Evolutionary conservation across 2,888 invertebrate genomes (phyloP), one percentile per base, ranked within the genome.

Genomic region (Noctua fimbriata): DNA sequence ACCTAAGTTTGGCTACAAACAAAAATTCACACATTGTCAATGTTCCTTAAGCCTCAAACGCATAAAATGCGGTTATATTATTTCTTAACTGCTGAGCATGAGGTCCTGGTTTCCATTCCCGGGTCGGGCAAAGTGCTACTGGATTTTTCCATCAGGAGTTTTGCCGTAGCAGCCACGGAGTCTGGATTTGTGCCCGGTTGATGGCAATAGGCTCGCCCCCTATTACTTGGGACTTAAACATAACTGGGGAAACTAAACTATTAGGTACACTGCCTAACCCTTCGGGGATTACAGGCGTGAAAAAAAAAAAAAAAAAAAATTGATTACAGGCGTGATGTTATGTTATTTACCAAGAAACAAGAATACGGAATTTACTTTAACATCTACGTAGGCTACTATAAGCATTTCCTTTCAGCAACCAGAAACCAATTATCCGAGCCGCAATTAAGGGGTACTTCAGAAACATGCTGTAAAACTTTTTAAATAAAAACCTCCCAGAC

Each of bases 381-480:
- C n/a, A 16, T 47, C 1, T 6, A 18, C 7, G 32, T 32, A 60
- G 6, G 16, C 6, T 32, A n/a, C 24, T 28, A 9, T 24, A 67
- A 21, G 7, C 52, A 47, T 52, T 32, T 47, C 16, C 47, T 60
- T 44, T 66, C 18, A 69, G 63, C 69, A 71, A 80, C 49, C 80
- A 71, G 65, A 82, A 82, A 82, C 66, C 73, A 74, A 74, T 65
- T 81, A 85, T 52, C 18, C 36, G 36, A 10, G 14, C 72, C 69
- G 69, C 72, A 75, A 85, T 85, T 75, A 72, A 49, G 58, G 41
- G 55, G 16, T 24, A 66, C 47, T 73, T 73, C n/a, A 74, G 52
- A 4, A 32, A n/a, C 44, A 44, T 9, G 24, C 21, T 63, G 65
- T 44, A 14, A 76, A 88, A 88, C 73, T 87, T 90, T 87, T 84